Percentiles rank a stretch among this genome's conserved stretches.
phyloP scores from a whole-genome alignment of 2,113 vertebrate genomes.

The Pseudolaguvia tuberculata region DNA sequence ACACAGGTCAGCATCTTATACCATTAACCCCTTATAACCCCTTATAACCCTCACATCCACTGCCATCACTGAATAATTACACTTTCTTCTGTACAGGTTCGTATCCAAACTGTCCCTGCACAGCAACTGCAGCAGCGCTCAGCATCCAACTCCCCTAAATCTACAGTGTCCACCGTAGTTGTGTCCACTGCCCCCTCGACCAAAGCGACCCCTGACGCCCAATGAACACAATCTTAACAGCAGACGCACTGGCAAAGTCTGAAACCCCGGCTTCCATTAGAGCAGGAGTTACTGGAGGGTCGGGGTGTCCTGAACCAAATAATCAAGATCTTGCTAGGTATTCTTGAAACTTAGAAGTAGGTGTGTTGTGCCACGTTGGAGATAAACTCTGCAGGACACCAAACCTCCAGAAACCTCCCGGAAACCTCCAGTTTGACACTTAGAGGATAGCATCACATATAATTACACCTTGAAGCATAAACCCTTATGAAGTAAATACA shows the following conservation, averaged over 20 bases:
- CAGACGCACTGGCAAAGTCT: background rate
- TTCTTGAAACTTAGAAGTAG: no score
- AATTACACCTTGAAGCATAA: background rate
- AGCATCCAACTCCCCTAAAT: constrained; percentile 79
- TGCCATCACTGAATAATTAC: background rate
- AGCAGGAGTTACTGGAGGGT: no score
- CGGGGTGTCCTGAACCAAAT: no score
- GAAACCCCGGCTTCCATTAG: background rate
- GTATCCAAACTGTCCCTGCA: constrained; percentile 89
- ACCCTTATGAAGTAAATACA: background rate
- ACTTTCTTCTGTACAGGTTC: constrained; percentile 69
- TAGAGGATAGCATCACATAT: background rate
- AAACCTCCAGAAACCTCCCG: no score
- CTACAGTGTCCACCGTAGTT: constrained; percentile 85
- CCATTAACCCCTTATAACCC: background rate
- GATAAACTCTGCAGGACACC: no score
- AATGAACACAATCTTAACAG: constrained; percentile 8
- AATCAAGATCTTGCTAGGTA: no score
- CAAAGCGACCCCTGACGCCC: constrained; percentile 80
- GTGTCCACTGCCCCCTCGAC: constrained; percentile 87
- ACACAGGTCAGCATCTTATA: constrained; percentile 78
- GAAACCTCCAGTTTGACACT: no score
- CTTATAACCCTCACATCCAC: background rate
- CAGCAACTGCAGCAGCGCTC: constrained; percentile 89
- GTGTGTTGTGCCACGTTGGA: no score